These are phyloP conservation scores for Sebastolobus altivelis DNA, from an alignment of 2,797 vertebrate species.

Conservation along the genomic window DNA sequence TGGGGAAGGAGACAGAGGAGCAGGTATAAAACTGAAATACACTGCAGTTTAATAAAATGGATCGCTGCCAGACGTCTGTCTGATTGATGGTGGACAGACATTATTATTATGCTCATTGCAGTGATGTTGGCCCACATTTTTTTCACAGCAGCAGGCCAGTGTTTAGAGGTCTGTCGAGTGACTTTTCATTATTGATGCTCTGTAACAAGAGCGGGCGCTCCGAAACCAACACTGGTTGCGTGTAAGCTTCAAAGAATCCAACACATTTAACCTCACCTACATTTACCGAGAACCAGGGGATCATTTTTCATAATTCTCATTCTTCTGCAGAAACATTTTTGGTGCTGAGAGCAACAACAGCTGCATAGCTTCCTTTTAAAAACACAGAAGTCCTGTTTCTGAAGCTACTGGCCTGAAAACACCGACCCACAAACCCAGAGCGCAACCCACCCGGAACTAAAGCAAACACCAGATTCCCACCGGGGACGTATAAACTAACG, in stretches of 20 bases:
- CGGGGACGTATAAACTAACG: slow-evolving; percentile 52
- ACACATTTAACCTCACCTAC: slow-evolving; percentile 26
- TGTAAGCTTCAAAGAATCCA: slow-evolving; percentile 28
- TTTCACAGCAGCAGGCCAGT: slow-evolving; percentile 15
- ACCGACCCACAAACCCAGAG: slow-evolving; percentile 55
- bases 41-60: slow-evolving; percentile 35
- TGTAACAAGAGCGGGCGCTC: slow-evolving; percentile 61
- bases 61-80: slow-evolving; percentile 25
- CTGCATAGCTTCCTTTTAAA: slow-evolving; percentile 39
- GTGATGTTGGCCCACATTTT: slow-evolving; percentile 9
- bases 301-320: slow-evolving; percentile 12
- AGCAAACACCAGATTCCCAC: slow-evolving; percentile 74
- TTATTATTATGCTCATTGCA: slow-evolving; percentile 7
- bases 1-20: slow-evolving; percentile 4
- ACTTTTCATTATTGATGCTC: slow-evolving; percentile 54
- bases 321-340: slow-evolving; percentile 23
- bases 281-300: slow-evolving; percentile 31
- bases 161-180: slow-evolving; percentile 19
- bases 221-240: slow-evolving; percentile 53
- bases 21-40: slow-evolving; percentile 29
- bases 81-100: slow-evolving; percentile 30
- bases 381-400: slow-evolving; percentile 48
- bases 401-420: slow-evolving; percentile 45
- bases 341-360: slow-evolving; percentile 23
- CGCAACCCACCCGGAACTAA: slow-evolving; percentile 67